Base-by-base conservation (phyloP, 2,797 vertebrate genomes). In the Naso thynnoides region DNA sequence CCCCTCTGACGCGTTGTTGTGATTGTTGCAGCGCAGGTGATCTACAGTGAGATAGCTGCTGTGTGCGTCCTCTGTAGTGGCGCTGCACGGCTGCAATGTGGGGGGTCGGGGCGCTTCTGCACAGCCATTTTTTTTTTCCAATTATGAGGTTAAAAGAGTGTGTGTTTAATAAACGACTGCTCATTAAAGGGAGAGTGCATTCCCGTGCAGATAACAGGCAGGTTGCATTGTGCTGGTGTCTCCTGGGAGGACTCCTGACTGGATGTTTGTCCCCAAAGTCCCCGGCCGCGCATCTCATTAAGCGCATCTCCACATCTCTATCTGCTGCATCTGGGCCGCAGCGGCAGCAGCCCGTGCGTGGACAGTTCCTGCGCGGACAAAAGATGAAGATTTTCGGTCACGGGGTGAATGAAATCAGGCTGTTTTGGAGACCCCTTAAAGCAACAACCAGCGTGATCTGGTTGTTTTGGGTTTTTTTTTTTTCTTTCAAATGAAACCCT, bases 281-380 rank as follows among this genome's bases (percentile, higher is more conserved):
- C 88, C 85, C 81, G 73, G 67, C 66, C 84, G 73, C 67, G 88
- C 89, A 91, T 91, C 90, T 93, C 89, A 93, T 93, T 93, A 91
- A 86, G 86, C 73, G 74, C 89, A 91, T 91, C 91, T 91, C 72
- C 88, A 90, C 89, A 80, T 93, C 91, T 91, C 86, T 79, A 88
- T 93, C 88, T 78, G 13, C 61, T 23, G 45, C 1, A 80, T 83
- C 75, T 64, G 69, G 38, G 70, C 65, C 55, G 49, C 72, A 48
- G 74, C 72, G 79, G 78, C 74, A 77, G 70, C 71, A 65, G 57
- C 47, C 39, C 23, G 7, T 39, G 41, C 24, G 9, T 21, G 59
- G 54, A 68, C 79, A 38, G 44, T 83, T 71, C 59, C 65, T 69
- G 73, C 70, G 57, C 73, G 61, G 77, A 87, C 80, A 85, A 73